These are phyloP conservation scores for Eubucco bourcierii DNA, from an alignment of 2,113 vertebrate species.

Conservation along the genomic window DNA sequence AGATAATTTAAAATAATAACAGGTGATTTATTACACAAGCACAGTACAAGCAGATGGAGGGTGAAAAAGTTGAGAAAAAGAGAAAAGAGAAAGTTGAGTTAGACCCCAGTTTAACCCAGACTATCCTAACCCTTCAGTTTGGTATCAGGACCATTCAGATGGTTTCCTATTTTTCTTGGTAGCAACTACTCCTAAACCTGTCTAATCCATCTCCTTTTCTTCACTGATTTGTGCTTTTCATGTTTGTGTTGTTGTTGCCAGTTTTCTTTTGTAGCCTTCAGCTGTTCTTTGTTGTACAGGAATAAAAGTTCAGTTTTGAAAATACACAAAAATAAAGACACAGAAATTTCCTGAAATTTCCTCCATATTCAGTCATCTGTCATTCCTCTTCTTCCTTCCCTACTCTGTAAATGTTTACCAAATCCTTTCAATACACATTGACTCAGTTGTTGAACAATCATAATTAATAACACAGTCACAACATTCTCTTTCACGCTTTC, in stretches of 20 bases:
- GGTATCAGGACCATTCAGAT: background rate
- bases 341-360: constrained; percentile 75
- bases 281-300: constrained; percentile 67
- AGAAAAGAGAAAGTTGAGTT: background rate
- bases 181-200: constrained; percentile 25
- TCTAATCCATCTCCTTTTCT: background rate
- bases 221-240: background rate
- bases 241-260: background rate
- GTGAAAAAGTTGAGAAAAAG: background rate
- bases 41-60: background rate
- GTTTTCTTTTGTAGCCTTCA: constrained; percentile 61
- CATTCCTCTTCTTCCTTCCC: constrained; percentile 67
- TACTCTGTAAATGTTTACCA: constrained; percentile 61
- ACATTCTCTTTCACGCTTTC: background rate
- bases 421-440: constrained; percentile 72
- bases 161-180: background rate
- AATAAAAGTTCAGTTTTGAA: constrained; percentile 74
- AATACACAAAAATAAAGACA: constrained; percentile 74
- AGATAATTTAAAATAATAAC: background rate
- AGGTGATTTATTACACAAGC: background rate
- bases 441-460: constrained; percentile 66
- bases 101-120: background rate
- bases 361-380: constrained; percentile 77
- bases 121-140: background rate
- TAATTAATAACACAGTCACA: constrained; percentile 73